phyloP scores from a whole-genome alignment of 1,140 invertebrate species.

The Acromyrmex charruanus region DNA sequence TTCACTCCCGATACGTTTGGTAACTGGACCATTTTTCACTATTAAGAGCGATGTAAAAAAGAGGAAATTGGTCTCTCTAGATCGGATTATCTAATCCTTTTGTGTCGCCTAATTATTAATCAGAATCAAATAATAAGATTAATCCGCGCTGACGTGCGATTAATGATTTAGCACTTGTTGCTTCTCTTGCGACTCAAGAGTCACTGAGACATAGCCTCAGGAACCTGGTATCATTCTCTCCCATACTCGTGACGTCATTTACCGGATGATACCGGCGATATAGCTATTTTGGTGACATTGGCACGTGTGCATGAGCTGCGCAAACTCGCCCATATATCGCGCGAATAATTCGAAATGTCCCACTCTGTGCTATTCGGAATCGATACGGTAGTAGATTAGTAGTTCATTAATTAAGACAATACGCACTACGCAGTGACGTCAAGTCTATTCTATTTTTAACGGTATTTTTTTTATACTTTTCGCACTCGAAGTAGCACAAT shows the following conservation, averaged over 20 bases:
- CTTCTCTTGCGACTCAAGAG: slow-evolving; percentile 60
- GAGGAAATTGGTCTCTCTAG: not conserved
- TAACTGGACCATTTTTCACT: slow-evolving; percentile 39
- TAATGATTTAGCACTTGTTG: slow-evolving; percentile 72
- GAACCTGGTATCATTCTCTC: slow-evolving; percentile 33
- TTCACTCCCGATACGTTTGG: slow-evolving; percentile 61
- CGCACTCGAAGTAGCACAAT: not conserved
- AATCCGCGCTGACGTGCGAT: slow-evolving; percentile 24
- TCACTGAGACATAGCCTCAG: slow-evolving; percentile 65
- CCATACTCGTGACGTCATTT: slow-evolving; percentile 66
- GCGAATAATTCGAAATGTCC: slow-evolving; percentile 62
- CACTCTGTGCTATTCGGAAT: slow-evolving; percentile 11
- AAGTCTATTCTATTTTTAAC: not conserved
- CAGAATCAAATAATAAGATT: not conserved
- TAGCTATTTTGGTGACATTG: slow-evolving; percentile 67
- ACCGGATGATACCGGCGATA: slow-evolving; percentile 62
- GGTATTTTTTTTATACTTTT: not conserved
- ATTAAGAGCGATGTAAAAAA: not conserved
- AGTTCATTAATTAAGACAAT: slow-evolving; percentile 17
- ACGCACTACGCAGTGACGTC: not conserved
- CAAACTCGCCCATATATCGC: slow-evolving; percentile 51
- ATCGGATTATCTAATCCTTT: not conserved
- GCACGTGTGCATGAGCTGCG: slow-evolving; percentile 44
- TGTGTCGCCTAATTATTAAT: not conserved
- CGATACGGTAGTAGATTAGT: slow-evolving; percentile 34